These are phyloP conservation scores for Chrysina gloriosa DNA, from an alignment of 2,888 invertebrate species.

Conservation along the genomic window DNA sequence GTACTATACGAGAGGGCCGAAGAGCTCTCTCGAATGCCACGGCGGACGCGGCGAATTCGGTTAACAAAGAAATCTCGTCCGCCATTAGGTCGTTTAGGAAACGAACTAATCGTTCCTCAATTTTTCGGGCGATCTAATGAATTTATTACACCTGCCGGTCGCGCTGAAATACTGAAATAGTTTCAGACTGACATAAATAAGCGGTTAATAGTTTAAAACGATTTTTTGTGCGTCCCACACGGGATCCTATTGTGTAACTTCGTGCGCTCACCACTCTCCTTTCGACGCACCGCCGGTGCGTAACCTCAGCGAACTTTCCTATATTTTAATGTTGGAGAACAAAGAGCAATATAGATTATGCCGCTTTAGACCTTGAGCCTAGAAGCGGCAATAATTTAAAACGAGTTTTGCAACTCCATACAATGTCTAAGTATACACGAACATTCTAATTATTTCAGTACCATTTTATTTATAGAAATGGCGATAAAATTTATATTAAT, in stretches of 20 bases:
- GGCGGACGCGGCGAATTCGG: not conserved
- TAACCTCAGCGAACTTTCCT: slow-evolving; percentile 21
- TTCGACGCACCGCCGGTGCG: not conserved
- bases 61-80: not conserved
- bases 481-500: slow-evolving; percentile 9
- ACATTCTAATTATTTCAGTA: slow-evolving; percentile 25
- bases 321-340: slow-evolving; percentile 30
- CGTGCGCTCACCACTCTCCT: not conserved
- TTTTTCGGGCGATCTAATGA: not conserved
- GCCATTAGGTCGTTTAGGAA: not conserved
- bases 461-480: slow-evolving; percentile 4
- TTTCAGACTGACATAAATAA: slow-evolving; percentile 21
- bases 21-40: not conserved
- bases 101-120: not conserved
- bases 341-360: slow-evolving; percentile 32
- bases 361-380: slow-evolving; percentile 32
- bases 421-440: slow-evolving; percentile 12
- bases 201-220: slow-evolving; percentile 12
- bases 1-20: not conserved
- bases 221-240: slow-evolving; percentile 14
- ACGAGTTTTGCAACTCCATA: slow-evolving; percentile 30
- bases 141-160: slow-evolving; percentile 3
- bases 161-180: not conserved
- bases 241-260: slow-evolving; percentile 23
- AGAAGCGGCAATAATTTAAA: slow-evolving; percentile 29